Evolutionary conservation across 2,888 invertebrate species (phyloP).

Genomic region (Phymatocera aterrima): DNA sequence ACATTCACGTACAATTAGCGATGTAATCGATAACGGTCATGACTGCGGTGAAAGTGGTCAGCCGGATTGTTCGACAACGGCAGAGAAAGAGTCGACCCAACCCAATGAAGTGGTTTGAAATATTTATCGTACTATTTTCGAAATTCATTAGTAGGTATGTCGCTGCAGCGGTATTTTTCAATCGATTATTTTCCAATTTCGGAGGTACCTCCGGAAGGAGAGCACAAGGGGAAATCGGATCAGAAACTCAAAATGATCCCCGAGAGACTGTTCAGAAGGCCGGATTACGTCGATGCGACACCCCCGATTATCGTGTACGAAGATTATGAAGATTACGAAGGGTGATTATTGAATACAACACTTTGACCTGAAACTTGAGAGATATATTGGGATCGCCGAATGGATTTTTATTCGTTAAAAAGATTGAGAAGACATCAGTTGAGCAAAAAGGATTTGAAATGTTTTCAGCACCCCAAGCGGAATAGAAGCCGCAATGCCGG

Average conservation of each 20-base stretch:
- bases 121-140: not conserved
- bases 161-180: not conserved
- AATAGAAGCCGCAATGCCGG: conserved; percentile 55
- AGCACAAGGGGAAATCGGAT: conserved; percentile 57
- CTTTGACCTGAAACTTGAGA: not conserved
- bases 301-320: not conserved
- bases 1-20: conserved; percentile 59
- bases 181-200: not conserved
- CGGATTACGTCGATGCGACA: conserved; percentile 48
- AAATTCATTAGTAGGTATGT: too few relatives aligned
- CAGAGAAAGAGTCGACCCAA: conserved; percentile 37
- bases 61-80: conserved; percentile 52
- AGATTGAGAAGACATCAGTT: too few relatives aligned
- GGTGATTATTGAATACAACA: not conserved
- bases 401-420: not conserved
- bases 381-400: not conserved
- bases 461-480: not conserved
- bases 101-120: conserved; percentile 51
- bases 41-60: conserved; percentile 47
- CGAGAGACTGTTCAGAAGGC: conserved; percentile 49
- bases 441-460: not conserved
- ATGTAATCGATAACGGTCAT: conserved; percentile 64
- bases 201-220: conserved; percentile 61
- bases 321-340: not conserved
- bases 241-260: conserved; percentile 47